Evolutionary conservation across 2,113 vertebrate species (phyloP).

Genomic region (Macroglossus sobrinus): DNA sequence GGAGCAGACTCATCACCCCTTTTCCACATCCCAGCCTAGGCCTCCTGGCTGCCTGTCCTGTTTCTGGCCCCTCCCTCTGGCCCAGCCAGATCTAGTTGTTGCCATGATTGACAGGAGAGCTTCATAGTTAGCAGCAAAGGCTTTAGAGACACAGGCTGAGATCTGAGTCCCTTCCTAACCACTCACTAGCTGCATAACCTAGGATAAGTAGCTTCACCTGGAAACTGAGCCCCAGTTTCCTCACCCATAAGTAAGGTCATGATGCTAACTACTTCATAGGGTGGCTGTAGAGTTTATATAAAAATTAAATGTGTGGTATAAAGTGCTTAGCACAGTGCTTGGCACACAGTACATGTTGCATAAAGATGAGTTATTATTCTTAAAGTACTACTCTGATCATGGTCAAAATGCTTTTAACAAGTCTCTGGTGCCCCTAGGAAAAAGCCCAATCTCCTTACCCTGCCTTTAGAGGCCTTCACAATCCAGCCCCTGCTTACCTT

Average conservation of each 20-base stretch:
- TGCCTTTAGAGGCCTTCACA: background rate
- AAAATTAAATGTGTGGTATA: background rate
- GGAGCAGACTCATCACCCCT: background rate
- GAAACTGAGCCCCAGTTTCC: background rate
- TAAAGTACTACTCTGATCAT: background rate
- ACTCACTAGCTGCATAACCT: background rate
- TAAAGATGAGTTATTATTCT: background rate
- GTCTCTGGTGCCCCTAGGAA: background rate
- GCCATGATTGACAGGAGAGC: background rate
- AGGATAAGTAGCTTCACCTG: background rate
- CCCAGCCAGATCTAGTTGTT: background rate
- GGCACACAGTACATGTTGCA: background rate
- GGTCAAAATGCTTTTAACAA: background rate
- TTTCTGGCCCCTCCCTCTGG: background rate
- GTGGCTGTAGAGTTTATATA: background rate
- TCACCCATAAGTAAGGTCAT: background rate
- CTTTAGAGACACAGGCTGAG: background rate
- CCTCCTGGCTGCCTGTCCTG: background rate
- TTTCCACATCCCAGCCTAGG: background rate
- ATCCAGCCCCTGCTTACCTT: background rate
- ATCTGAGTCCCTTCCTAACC: background rate
- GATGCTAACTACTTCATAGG: background rate
- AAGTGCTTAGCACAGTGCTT: slow-evolving; percentile 53
- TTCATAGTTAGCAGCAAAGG: background rate
- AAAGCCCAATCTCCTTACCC: background rate